Base-by-base conservation (phyloP, 2,888 invertebrate genomes). In the Drosophila mercatorum region DNA sequence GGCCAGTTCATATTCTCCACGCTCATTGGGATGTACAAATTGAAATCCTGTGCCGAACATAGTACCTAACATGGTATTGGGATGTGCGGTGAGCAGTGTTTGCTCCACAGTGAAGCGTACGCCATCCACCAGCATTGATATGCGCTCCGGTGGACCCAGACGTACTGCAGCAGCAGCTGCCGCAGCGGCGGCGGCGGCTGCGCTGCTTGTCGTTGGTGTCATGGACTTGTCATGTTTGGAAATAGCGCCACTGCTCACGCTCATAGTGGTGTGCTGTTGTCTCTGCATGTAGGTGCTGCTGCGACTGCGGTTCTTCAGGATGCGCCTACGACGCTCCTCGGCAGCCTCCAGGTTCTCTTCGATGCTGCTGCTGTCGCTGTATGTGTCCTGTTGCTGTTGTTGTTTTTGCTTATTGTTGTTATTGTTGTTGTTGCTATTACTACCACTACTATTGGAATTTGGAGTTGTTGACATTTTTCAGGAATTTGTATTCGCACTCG, bases 21-120 rank as follows among this genome's bases (percentile, higher is more conserved):
- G 94, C 81, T 98, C 98, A 92, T 99, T 99, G 0, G 98, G 96
- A 90, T 97, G 97, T 0, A 97, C 97, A 92, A 98, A 97, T 87
- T 97, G 98, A 78, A 96, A 94, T 71, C 97, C 97, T 12, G 97
- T 97, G 91, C 97, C 97, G 90, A 99, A 99, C 99, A 99, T 99
- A 85, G 98, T 95, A n/a, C 99, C 99, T 40, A 99, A 94, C 99
- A 99, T 99, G 0, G 99, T 99, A 92, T 99, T 98, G 0, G 99
- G 98, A 93, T 99, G 97, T 3, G 97, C 97, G 11, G 97, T 96
- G 90, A 99, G 97, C 73, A 99, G 94, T 2, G 97, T 96, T 7
- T 98, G 97, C 93, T 99, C 98, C 28, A 99, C 96, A 52, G 99
- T 96, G 92, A 98, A 98, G 77, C 98, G 94, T 0, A 98, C 98